Base-by-base conservation (phyloP, 2,113 vertebrate species). In the Dromiciops gliroides region DNA sequence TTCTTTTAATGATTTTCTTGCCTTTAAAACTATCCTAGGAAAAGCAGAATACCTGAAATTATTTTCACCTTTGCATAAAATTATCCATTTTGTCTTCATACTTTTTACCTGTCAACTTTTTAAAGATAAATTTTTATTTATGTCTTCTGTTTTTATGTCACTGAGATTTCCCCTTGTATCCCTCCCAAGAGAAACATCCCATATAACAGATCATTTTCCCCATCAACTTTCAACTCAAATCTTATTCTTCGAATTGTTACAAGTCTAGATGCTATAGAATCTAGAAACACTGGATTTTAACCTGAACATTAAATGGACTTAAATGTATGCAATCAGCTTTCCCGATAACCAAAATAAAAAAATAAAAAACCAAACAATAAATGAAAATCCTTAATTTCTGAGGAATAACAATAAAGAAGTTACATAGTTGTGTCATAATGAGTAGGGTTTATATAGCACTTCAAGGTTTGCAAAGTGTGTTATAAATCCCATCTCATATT, bases 1-100 rank as follows among this genome's bases (percentile, higher is more conserved):
- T 91, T 48, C 48, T 25, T 44, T 48, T 75, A n/a, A 16, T 53
- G 50, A 25, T 48, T 97, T 0, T 95, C 44, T 96, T 26, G 31
- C 48, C 23, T 93, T 94, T 48, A 93, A 92, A 92, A 92, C 11
- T 90, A 67, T 95, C 94, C 50, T 90, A 83, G 89, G 94, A 47
- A 91, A 50, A 92, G 92, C 19, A 48, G 26, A 95, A 8, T 28
- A 94, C 14, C 23, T 95, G 67, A 67, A 67, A 44, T 83, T 44
- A 83, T 83, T 83, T 83, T 44, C 67, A 44, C n/a, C 67, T 83
- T 83, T 83, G 6, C 60, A 83, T 83, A 44, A 44, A 83, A 83
- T 44, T 44, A 23, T 44, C n/a, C 19, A 83, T 23, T 83, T 44
- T 83, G 16, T 83, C n/a, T 44, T 83, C 67, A 83, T 83, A 19